Percentiles rank a stretch among this genome's conserved stretches.
Conservation (phyloP, 2,113 vertebrate genomes). For the Perccottus glenii region DNA sequence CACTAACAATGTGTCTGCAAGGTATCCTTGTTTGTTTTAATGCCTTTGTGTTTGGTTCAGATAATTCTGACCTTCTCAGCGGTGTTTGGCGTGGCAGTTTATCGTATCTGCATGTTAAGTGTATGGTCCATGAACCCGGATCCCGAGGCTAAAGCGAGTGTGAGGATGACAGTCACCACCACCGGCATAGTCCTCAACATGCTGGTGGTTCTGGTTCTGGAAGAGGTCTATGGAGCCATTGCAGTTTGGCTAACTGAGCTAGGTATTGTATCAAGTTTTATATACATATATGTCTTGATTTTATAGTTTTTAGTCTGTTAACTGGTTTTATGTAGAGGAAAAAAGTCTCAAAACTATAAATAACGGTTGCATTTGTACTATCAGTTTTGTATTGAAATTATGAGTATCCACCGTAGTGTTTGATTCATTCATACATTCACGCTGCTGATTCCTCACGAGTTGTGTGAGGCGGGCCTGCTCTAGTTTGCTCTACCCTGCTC, state of each 20-base stretch:
- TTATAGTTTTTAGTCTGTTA: not conserved
- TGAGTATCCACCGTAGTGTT: too few relatives aligned
- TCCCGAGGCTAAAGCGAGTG: conserved; percentile 85
- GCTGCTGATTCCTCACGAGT: too few relatives aligned
- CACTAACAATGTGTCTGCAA: too few relatives aligned
- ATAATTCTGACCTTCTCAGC: conserved; percentile 90
- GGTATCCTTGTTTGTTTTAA: too few relatives aligned
- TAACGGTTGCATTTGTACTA: too few relatives aligned
- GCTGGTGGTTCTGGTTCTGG: conserved; percentile 92
- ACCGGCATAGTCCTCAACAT: conserved; percentile 97
- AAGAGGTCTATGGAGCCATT: conserved; percentile 94
- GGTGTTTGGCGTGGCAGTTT: conserved; percentile 92
- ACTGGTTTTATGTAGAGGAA: too few relatives aligned
- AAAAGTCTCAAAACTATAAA: too few relatives aligned
- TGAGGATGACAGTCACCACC: conserved; percentile 91
- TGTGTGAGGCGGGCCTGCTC: too few relatives aligned
- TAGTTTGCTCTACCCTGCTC: too few relatives aligned
- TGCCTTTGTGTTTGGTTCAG: conserved; percentile 68
- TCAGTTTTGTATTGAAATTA: too few relatives aligned
- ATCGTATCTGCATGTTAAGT: conserved; percentile 90
- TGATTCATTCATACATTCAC: too few relatives aligned
- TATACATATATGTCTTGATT: not conserved
- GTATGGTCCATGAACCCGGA: conserved; percentile 90
- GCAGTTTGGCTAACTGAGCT: conserved; percentile 97
- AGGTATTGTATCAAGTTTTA: conserved; percentile 75